Evolutionary conservation across 2,888 invertebrate genomes (phyloP), one percentile per base, ranked within the genome.

Genomic region (Ophion obscuratus): DNA sequence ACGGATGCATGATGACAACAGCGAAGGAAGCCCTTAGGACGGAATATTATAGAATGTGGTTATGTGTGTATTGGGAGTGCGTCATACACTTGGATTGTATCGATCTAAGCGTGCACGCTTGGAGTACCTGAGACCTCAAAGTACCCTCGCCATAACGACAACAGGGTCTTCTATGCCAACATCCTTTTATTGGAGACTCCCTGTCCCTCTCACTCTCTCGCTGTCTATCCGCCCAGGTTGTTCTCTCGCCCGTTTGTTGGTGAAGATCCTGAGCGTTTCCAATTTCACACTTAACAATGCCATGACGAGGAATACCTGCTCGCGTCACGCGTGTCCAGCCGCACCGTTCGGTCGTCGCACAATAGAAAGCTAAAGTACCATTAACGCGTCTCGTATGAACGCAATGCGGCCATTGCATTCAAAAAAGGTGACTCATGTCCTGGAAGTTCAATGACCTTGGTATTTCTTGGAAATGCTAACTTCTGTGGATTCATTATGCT

Each of bases 221-320:
- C 40, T 40, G 2, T n/a, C 6, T 24, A 24, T 62, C 7, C 40
- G 40, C 9, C 9, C 40, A 40, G 40, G 40, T 40, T 9, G 4
- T 53, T 5, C 53, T 17, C 53, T 14, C 47, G 31, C 36, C 62
- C 75, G 47, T 24, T 31, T 47, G 71, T 66, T 44, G 57, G 27
- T 24, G 71, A 17, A 40, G 68, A 74, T 64, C 59, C 40, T 44
- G 47, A 79, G 74, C 79, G 70, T 83, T 83, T 74, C 31, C 62
- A 75, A 59, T 64, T 75, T 61, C 66, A 83, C 68, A 73, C 74
- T 74, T 64, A 61, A 83, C 83, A 79, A 83, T 68, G 62, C 73
- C 66, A 44, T 71, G 57, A 71, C 57, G 36, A 61, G 40, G 73
- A 59, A 83, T 73, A 83, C 77, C 76, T 68, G 53, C 59, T 36